phyloP scores from a whole-genome alignment of 2,888 invertebrate genomes.

The Orgyia antiqua region DNA sequence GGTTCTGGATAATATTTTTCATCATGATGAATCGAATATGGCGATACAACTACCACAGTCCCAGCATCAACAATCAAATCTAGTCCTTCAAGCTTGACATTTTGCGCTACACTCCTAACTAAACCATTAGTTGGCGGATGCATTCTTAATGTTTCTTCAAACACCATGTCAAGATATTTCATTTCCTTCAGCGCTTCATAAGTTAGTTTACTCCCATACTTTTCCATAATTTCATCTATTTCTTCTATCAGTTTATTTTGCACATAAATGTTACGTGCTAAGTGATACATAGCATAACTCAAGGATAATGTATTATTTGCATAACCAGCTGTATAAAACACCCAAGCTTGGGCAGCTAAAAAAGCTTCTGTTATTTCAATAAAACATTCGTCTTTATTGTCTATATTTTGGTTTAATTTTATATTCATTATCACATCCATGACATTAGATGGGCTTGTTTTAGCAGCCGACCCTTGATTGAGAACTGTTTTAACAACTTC shows the following conservation, averaged over 20 bases:
- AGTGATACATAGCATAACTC: constrained; percentile 45
- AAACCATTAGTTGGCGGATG: constrained; percentile 58
- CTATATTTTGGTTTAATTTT: constrained; percentile 7
- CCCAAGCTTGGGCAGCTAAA: constrained; percentile 52
- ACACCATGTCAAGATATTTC: constrained; percentile 56
- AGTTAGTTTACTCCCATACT: constrained; percentile 40
- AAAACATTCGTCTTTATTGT: not conserved
- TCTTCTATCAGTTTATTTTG: constrained; percentile 46
- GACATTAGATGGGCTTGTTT: constrained; percentile 15
- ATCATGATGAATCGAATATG: constrained; percentile 61
- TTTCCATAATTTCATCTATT: constrained; percentile 40
- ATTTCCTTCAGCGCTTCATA: constrained; percentile 54
- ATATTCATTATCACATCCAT: constrained; percentile 29
- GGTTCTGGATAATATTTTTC: constrained; percentile 60
- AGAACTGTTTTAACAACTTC: constrained; percentile 23
- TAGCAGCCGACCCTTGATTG: constrained; percentile 8
- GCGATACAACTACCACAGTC: constrained; percentile 43
- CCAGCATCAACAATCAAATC: constrained; percentile 45
- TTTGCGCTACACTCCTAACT: constrained; percentile 37
- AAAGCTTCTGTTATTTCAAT: constrained; percentile 35
- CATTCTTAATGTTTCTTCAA: constrained; percentile 39
- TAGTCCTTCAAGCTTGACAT: constrained; percentile 48
- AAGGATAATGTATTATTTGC: constrained; percentile 54
- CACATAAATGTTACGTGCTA: constrained; percentile 46
- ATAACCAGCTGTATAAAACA: constrained; percentile 61